Evolutionary conservation across 2,888 invertebrate species (phyloP), one percentile per base, ranked within the genome.

Genomic region (Limenitis arthemis): DNA sequence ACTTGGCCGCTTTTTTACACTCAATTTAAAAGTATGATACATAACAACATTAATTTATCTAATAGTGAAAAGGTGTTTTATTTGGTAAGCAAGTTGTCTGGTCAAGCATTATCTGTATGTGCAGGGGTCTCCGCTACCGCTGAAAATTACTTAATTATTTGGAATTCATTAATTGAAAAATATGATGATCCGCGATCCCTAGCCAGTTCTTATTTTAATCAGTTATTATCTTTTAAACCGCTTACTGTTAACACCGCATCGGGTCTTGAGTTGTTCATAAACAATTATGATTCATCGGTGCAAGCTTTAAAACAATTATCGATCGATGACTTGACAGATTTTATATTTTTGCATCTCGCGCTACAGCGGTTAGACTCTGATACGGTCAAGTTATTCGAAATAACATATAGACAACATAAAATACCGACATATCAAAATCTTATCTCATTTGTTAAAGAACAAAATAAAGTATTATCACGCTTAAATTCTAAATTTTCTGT

Each of bases 281-380:
- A 53, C 41, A 49, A 44, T 9, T 44, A 44, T 46, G 44, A 49
- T 33, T n/a, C 44, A 8, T 49, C 49, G 30, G 49, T 49, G 8
- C 34, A 48, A 32, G 53, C 53, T 7, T n/a, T 53, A 2, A 53
- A 53, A 31, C 44, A 53, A 37, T 49, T 53, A 32, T 40, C 49
- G 31, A 32, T 53, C 40, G 33, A 28, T 9, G 49, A 49, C 44
- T 44, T 49, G 41, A 37, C 44, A 11, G 53, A 53, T 44, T 53
- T 53, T 37, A 44, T 53, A 32, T 49, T 53, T 46, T 44, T 53
- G 46, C 44, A 44, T 29, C 46, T 53, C 11, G 53, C 49, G 39
- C 12, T 49, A 40, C 43, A 41, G 37, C 49, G 46, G 36, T 49
- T 53, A 11, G 49, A 53, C 38, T 40, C 44, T 6, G 49, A 53